These are phyloP conservation scores for Eclectus roratus DNA, from an alignment of 2,113 vertebrate genomes.

Conservation along the genomic window DNA sequence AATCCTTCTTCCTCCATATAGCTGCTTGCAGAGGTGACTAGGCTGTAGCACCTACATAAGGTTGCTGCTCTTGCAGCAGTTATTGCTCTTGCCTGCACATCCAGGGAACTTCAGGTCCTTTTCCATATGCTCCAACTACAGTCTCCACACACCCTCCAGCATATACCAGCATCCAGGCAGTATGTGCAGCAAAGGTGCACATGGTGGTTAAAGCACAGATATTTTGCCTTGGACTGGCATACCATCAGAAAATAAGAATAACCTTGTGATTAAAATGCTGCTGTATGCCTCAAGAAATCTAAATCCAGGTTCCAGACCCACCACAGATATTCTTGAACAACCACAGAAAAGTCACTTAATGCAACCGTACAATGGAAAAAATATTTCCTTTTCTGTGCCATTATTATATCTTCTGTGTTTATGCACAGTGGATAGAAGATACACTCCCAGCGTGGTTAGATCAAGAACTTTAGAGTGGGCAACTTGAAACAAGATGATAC, in stretches of 20 bases:
- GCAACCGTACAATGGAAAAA: not conserved
- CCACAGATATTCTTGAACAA: not conserved
- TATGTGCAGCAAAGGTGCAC: fast-evolving
- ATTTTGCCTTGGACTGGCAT: not conserved
- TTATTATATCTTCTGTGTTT: not conserved
- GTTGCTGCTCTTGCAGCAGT: not conserved
- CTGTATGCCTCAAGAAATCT: not conserved
- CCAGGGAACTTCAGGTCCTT: not conserved
- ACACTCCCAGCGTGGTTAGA: not conserved
- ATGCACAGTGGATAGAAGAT: not conserved
- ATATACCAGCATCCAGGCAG: fast-evolving
- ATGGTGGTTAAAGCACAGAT: not conserved
- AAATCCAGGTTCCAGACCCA: not conserved
- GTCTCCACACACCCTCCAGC: not conserved
- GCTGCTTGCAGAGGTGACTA: not conserved
- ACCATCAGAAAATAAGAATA: not conserved
- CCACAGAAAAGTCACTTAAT: not conserved
- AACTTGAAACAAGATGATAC: not conserved
- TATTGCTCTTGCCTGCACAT: not conserved
- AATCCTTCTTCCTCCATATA: not conserved
- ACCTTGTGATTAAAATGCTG: not conserved
- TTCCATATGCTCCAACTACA: not conserved
- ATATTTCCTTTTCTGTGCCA: not conserved
- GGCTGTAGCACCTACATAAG: not conserved
- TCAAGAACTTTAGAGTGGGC: not conserved